Evolutionary conservation across 2,797 vertebrate species (phyloP).

Genomic region (Antrozous pallidus): DNA sequence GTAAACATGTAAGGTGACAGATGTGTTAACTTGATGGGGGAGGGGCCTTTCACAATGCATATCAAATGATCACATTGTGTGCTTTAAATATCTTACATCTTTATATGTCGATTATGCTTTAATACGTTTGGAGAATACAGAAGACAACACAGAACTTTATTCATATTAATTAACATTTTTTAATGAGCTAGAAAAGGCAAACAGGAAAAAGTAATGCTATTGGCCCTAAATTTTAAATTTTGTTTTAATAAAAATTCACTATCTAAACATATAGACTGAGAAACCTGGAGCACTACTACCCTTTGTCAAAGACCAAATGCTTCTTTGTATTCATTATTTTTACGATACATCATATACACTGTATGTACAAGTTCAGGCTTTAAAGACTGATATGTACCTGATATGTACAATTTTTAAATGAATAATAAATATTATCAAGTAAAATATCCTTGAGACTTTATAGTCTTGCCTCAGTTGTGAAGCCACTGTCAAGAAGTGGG

Average conservation of each 20-base stretch:
- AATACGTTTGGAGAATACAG: neutral
- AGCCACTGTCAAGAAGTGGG: neutral
- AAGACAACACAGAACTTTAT: neutral
- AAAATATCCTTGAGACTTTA: constrained; percentile 19
- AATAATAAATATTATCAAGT: constrained; percentile 27
- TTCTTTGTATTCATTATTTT: neutral
- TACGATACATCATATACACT: neutral
- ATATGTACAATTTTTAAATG: constrained; percentile 8
- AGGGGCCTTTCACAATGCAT: neutral
- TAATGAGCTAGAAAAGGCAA: constrained; percentile 2
- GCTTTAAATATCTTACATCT: neutral
- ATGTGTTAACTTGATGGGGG: neutral
- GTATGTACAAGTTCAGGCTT: neutral
- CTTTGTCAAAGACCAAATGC: constrained; percentile 22
- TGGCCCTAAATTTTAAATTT: constrained; percentile 14
- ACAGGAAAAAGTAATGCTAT: neutral
- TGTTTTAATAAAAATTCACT: constrained; percentile 16
- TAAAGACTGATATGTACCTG: neutral
- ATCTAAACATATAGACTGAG: neutral
- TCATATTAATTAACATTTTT: neutral
- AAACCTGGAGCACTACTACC: neutral
- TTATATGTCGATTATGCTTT: neutral
- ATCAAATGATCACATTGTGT: neutral
- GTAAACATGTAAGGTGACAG: neutral
- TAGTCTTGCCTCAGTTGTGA: neutral